Percentiles rank a stretch among this genome's conserved stretches.
Conservation (phyloP, 1,140 invertebrate species). For the Drosophila ironensis region DNA sequence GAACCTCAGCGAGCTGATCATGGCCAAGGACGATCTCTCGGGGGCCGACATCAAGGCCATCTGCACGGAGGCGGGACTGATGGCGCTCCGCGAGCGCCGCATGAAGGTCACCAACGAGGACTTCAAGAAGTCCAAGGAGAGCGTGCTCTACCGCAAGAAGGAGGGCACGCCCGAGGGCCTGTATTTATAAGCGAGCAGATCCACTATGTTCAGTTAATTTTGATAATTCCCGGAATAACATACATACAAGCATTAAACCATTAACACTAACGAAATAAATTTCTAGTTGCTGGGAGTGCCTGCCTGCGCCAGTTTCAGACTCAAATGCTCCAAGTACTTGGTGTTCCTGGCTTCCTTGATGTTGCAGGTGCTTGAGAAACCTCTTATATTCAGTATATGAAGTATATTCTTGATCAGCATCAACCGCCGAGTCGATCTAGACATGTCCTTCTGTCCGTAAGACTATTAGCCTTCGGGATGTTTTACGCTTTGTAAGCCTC, state of each 20-base stretch:
- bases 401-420: no score
- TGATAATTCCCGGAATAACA: constrained; percentile 70
- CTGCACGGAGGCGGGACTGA: constrained; percentile 99
- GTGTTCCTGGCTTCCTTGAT: no score
- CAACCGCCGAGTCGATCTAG: no score
- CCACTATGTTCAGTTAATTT: constrained; percentile 64
- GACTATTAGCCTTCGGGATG: no score
- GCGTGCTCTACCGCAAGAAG: constrained; percentile 99
- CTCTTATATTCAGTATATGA: no score
- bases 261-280: constrained; percentile 67
- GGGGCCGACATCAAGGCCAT: constrained; percentile 99
- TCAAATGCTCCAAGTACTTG: constrained; percentile 46
- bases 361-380: no score
- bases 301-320: constrained; percentile 21
- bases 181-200: constrained; percentile 90
- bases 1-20: constrained; percentile 98
- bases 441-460: no score
- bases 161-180: constrained; percentile 99
- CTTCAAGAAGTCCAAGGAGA: constrained; percentile 99
- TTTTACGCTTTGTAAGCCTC: no score
- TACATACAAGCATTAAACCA: constrained; percentile 60
- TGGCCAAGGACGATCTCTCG: constrained; percentile 99
- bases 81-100: constrained; percentile 97
- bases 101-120: constrained; percentile 99
- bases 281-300: constrained; percentile 46